These are phyloP conservation scores for Lanistes nyassanus DNA, from an alignment of 1,140 invertebrate genomes.

Conservation along the genomic window DNA sequence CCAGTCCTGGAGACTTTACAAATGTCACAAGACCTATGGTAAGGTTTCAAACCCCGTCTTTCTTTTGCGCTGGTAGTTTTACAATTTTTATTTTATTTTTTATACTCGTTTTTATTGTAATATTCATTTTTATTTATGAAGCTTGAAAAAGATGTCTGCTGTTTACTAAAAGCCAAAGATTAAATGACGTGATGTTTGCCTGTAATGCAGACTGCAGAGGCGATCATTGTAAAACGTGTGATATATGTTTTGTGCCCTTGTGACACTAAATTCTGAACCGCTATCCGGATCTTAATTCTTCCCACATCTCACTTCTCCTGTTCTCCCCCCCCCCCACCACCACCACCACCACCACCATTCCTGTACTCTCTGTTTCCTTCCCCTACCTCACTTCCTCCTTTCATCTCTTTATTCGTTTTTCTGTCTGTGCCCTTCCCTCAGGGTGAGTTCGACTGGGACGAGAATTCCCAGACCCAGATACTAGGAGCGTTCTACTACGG, in stretches of 20 bases:
- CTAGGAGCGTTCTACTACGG: slow-evolving; percentile 64
- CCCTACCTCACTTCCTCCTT: not conserved
- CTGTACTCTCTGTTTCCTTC: not conserved
- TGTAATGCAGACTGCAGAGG: no score
- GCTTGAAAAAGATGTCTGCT: no score
- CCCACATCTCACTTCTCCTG: not conserved
- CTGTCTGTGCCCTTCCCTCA: slow-evolving; percentile 6
- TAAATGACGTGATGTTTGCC: no score
- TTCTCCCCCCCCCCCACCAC: no score
- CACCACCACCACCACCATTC: not conserved
- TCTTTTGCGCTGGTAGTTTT: no score
- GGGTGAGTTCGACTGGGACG: slow-evolving; percentile 61
- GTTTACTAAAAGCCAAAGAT: not conserved
- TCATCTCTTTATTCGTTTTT: not conserved
- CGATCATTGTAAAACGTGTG: no score
- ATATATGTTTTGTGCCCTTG: no score
- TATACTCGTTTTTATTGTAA: no score
- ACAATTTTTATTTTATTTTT: no score
- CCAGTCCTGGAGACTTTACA: not conserved
- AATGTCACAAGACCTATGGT: not conserved
- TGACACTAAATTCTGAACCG: no score
- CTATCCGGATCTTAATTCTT: no score
- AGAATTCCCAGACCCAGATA: slow-evolving; percentile 55
- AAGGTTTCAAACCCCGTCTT: not conserved
- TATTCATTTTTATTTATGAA: no score